These are phyloP conservation scores for Pholis gunnellus DNA, from an alignment of 2,113 vertebrate species.

Conservation along the genomic window DNA sequence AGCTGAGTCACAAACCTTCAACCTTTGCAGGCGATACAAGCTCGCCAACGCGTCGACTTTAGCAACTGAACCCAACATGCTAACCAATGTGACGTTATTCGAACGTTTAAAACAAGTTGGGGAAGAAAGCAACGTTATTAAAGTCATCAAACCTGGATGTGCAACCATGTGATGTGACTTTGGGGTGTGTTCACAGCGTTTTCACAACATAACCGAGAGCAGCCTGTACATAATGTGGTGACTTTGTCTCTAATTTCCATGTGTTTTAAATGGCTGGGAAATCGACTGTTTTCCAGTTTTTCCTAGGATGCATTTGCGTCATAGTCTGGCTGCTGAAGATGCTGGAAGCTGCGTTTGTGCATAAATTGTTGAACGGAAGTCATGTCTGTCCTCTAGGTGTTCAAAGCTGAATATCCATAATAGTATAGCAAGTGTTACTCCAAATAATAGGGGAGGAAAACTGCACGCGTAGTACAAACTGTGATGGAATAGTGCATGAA, in stretches of 20 bases:
- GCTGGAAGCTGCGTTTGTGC: neutral
- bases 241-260: neutral
- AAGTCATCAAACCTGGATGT: neutral
- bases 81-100: neutral
- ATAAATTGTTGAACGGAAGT: neutral
- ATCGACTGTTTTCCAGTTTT: too few species aligned
- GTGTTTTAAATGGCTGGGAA: too few species aligned
- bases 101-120: too few species aligned
- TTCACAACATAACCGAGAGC: neutral
- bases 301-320: neutral
- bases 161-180: neutral
- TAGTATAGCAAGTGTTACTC: constrained; percentile 23
- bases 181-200: neutral
- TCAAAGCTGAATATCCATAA: constrained; percentile 49
- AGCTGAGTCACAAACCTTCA: too few species aligned
- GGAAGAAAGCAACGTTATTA: neutral
- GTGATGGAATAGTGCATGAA: constrained; percentile 41
- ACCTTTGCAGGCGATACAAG: too few species aligned
- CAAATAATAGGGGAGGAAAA: constrained; percentile 45
- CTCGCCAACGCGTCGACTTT: too few species aligned
- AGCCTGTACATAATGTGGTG: too few species aligned
- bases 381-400: constrained; percentile 18
- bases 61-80: too few species aligned
- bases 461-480: constrained; percentile 39
- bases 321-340: constrained; percentile 20